These are phyloP conservation scores for Huso huso DNA, from an alignment of 2,797 vertebrate species.

Conservation along the genomic window DNA sequence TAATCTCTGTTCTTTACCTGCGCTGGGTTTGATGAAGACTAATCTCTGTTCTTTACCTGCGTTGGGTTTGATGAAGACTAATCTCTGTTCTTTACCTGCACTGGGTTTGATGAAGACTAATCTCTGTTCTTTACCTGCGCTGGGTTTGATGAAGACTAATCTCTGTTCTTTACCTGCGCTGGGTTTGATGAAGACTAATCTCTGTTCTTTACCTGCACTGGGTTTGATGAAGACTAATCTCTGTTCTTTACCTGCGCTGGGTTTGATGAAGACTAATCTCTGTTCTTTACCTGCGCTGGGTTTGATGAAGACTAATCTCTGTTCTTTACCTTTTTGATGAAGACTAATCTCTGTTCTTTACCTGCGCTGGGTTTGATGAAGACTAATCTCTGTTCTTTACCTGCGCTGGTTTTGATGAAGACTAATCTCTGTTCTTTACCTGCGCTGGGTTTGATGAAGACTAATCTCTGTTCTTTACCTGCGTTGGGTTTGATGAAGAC, in stretches of 20 bases:
- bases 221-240: conserved; percentile 76
- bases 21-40: conserved; percentile 33
- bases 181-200: conserved; percentile 29
- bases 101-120: conserved; percentile 31
- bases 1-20: too few relatives aligned
- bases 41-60: conserved; percentile 52
- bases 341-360: too few relatives aligned
- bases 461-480: conserved; percentile 68
- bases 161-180: too few relatives aligned
- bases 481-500: conserved; percentile 25
- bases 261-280: conserved; percentile 27
- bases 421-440: conserved; percentile 47
- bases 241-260: too few relatives aligned
- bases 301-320: conserved; percentile 76
- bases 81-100: too few relatives aligned
- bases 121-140: conserved; percentile 53
- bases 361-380: too few relatives aligned
- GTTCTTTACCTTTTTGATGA: too few relatives aligned
- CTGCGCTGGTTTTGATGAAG: conserved; percentile 25
- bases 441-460: conserved; percentile 62
- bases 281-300: conserved; percentile 61
- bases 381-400: too few relatives aligned
- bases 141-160: conserved; percentile 72
- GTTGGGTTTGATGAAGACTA: conserved; percentile 68
- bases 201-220: conserved; percentile 56